Percentiles rank a stretch among this genome's conserved stretches.
Conservation (phyloP, 2,888 invertebrate species). For the Eucera pruinosa region DNA sequence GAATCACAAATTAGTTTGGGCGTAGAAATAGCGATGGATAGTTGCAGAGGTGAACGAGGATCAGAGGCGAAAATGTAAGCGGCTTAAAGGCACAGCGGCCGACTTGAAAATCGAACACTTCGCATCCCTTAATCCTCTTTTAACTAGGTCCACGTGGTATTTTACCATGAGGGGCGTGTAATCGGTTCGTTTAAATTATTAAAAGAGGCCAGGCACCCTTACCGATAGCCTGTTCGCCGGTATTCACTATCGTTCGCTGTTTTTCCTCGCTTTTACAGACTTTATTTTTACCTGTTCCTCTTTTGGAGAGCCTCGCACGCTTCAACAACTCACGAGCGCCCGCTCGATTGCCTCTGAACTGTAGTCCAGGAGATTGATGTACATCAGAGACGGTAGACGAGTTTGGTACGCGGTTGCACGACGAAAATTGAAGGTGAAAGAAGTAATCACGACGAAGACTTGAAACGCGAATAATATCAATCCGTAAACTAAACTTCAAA, state of each 20-base stretch:
- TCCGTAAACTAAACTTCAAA: too few species aligned
- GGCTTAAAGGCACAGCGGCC: conserved; percentile 61
- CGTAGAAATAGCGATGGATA: conserved; percentile 2
- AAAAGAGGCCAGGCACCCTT: conserved; percentile 26
- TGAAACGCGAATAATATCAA: too few species aligned
- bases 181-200: conserved; percentile 65
- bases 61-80: conserved; percentile 49
- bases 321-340: conserved; percentile 21
- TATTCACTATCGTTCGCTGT: conserved; percentile 15
- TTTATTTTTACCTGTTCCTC: conserved; percentile 17
- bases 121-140: conserved; percentile 53
- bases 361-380: conserved; percentile 8
- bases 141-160: conserved; percentile 49
- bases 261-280: conserved; percentile 7
- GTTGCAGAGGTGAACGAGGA: conserved; percentile 14
- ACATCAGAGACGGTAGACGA: not conserved
- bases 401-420: not conserved
- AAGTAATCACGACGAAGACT: too few species aligned
- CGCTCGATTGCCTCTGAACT: conserved; percentile 35
- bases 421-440: too few species aligned
- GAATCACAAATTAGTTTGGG: conserved; percentile 28
- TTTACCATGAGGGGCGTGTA: conserved; percentile 25
- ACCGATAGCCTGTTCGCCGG: not conserved
- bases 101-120: conserved; percentile 61
- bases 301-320: not conserved